Conservation (phyloP, 2,113 vertebrate species). For the Callithrix jacchus region DNA sequence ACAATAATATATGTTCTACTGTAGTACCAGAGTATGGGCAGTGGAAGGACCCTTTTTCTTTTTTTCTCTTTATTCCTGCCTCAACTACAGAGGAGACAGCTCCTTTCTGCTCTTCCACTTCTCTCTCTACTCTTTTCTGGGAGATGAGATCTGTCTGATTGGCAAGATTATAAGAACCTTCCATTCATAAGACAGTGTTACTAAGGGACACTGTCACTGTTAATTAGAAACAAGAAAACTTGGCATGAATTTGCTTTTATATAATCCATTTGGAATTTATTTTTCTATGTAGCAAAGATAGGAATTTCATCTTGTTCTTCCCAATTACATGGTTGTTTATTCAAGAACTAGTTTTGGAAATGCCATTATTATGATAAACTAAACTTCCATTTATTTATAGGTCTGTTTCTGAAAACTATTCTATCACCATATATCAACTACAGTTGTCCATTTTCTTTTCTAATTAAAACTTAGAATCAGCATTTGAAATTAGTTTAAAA, state of each 20-base stretch:
- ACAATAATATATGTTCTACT: background rate
- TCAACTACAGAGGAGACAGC: background rate
- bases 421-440: background rate
- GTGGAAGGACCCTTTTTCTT: background rate
- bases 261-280: slow-evolving; percentile 11
- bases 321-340: background rate
- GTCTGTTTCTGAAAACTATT: background rate
- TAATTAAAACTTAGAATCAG: background rate
- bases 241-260: background rate
- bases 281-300: background rate
- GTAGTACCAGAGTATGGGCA: no score
- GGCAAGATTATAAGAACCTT: background rate
- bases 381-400: background rate
- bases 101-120: background rate
- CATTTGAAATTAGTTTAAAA: background rate
- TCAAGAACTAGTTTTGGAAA: background rate
- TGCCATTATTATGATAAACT: background rate
- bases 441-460: background rate
- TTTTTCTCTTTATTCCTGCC: background rate
- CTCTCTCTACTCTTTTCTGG: background rate
- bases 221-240: background rate
- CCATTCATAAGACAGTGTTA: background rate
- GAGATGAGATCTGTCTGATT: background rate
- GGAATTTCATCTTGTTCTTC: background rate
- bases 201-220: background rate